Evolutionary conservation across 2,797 vertebrate species (phyloP), one percentile per base, ranked within the genome.

Genomic region (Coilia nasus): DNA sequence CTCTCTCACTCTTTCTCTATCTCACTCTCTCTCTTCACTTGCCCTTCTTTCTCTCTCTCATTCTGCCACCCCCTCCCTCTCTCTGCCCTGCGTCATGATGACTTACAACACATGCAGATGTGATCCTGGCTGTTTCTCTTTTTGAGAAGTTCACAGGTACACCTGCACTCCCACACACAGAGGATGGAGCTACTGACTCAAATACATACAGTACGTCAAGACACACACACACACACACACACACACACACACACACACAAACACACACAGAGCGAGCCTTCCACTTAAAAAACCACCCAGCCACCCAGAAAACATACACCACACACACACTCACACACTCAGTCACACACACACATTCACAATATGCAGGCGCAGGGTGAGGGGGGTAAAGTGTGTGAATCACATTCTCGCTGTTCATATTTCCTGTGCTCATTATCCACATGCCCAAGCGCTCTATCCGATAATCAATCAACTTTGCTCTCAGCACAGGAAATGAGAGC

Each of bases 381-480:
- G 60, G n/a, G 5, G 60, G 60, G 44, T 28, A 31, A 31, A 57
- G 62, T 35, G 35, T 78, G 19, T 21, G 60, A 41, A 46, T 44
- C 81, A n/a, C 12, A 11, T 41, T 57, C 15, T 75, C 12, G 50
- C 25, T 31, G 46, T 47, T 35, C 50, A 62, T 35, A 59, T 83
- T 83, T 60, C 50, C 3, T 21, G 64, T 28, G 71, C 57, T 23
- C n/a, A 60, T 88, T 84, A 83, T 83, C 75, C 80, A 23, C 81
- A 31, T 84, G 75, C 81, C 71, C 83, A 78, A 81, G 57, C 7
- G 31, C 83, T 83, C 82, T 31, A 23, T n/a, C 41, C 35, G 82
- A 78, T 41, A 62, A 87, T 83, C 83, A 85, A 83, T 85, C 82
- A 81, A 41, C 15, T 23, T 78, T 56, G 23, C 23, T 85, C 35